These are phyloP conservation scores for Stenolophus ochropezus DNA, from an alignment of 2,888 invertebrate species.

Conservation along the genomic window DNA sequence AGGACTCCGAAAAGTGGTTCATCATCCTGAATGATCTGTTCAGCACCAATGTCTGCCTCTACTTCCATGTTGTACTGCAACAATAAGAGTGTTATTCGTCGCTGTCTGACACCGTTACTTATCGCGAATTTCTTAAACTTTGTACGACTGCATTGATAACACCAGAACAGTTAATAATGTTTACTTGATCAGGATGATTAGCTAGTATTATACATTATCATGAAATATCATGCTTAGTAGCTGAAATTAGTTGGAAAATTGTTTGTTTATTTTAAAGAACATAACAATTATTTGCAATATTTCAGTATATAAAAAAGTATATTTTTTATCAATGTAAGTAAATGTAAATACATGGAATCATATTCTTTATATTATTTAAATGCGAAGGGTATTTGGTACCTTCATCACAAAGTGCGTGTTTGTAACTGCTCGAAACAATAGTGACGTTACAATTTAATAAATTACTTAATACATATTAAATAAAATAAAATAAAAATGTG, in stretches of 20 bases:
- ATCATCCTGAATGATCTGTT: slow-evolving; percentile 71
- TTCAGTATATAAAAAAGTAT: too few species aligned
- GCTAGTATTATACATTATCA: not conserved
- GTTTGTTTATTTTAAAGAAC: too few species aligned
- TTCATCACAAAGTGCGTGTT: too few species aligned
- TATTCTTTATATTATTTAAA: too few species aligned
- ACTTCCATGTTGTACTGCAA: slow-evolving; percentile 73
- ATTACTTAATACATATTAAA: too few species aligned
- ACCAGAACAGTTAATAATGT: not conserved
- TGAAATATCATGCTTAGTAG: not conserved
- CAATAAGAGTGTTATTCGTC: not conserved
- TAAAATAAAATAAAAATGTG: too few species aligned
- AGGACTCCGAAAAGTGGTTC: slow-evolving; percentile 84
- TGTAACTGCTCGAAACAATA: too few species aligned
- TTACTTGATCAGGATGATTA: not conserved
- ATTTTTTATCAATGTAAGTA: too few species aligned
- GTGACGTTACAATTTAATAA: too few species aligned
- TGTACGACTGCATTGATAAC: slow-evolving; percentile 14
- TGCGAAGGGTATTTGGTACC: too few species aligned
- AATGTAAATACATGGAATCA: too few species aligned
- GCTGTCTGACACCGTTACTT: not conserved
- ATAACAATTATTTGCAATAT: too few species aligned
- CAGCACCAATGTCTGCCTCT: slow-evolving; percentile 72
- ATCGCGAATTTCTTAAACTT: slow-evolving; percentile 23
- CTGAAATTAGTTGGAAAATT: not conserved